Percentiles rank a stretch among this genome's conserved stretches.
phyloP scores from a whole-genome alignment of 2,113 vertebrate genomes.

The Neodontobutis hainanensis region DNA sequence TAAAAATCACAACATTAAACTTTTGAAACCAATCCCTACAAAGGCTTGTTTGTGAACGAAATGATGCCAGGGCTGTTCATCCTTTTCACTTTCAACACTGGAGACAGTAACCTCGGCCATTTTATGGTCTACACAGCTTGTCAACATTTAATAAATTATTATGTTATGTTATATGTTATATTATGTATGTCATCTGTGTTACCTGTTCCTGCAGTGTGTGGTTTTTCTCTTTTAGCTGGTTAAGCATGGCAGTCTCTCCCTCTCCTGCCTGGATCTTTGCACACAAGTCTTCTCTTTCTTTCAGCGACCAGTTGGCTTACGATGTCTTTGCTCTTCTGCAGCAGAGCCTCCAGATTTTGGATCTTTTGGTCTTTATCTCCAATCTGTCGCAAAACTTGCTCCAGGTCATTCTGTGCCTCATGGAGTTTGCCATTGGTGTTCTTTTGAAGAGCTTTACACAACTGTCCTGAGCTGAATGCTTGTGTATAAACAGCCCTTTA shows the following conservation, averaged over 20 bases:
- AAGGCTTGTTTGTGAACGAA: too few species aligned
- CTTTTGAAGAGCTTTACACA: conserved; percentile 91
- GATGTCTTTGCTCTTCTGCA: conserved; percentile 96
- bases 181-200: too few species aligned
- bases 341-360: conserved; percentile 96
- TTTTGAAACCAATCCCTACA: too few species aligned
- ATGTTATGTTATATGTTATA: too few species aligned
- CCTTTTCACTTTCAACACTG: too few species aligned
- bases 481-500: too few species aligned
- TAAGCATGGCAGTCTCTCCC: conserved; percentile 94
- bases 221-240: conserved; percentile 96
- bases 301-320: conserved; percentile 91
- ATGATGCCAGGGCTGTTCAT: too few species aligned
- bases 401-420: conserved; percentile 98
- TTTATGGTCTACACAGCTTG: too few species aligned
- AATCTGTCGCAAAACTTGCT: conserved; percentile 97
- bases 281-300: conserved; percentile 93
- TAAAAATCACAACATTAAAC: too few species aligned
- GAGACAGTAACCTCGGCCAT: too few species aligned
- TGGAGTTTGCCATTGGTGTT: conserved; percentile 92
- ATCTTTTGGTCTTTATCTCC: conserved; percentile 99
- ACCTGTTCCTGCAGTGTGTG: conserved; percentile 93
- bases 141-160: too few species aligned
- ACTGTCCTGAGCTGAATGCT: too few species aligned
- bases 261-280: conserved; percentile 98